Evolutionary conservation across 2,888 invertebrate genomes (phyloP).

Genomic region (Spisula solida): DNA sequence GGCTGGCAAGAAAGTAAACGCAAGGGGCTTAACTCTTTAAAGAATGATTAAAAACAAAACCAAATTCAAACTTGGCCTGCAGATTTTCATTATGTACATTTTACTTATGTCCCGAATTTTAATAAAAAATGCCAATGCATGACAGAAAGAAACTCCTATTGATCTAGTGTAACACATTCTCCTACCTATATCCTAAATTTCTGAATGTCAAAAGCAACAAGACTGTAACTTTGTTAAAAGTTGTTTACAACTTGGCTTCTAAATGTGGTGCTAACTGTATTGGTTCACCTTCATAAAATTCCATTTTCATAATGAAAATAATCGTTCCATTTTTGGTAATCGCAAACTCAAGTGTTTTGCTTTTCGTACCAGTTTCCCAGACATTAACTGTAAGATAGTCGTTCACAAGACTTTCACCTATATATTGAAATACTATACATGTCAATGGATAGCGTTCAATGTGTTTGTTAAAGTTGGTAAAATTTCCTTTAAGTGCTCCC

Average conservation of each 20-base stretch:
- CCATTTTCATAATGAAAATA: slow-evolving; percentile 29
- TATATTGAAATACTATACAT: slow-evolving; percentile 32
- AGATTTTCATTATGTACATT: no score
- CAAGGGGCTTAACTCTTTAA: no score
- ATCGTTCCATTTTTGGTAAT: slow-evolving; percentile 18
- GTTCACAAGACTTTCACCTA: slow-evolving; percentile 55
- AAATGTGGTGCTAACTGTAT: slow-evolving; percentile 27
- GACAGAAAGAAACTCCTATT: no score
- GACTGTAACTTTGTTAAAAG: no score
- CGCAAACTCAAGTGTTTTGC: not conserved
- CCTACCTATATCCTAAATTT: no score
- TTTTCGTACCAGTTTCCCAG: slow-evolving; percentile 1
- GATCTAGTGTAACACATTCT: no score
- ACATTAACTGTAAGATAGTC: slow-evolving; percentile 37
- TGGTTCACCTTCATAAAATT: slow-evolving; percentile 41
- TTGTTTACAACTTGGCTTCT: slow-evolving; percentile 46
- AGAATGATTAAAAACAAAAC: no score
- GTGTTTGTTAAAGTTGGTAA: slow-evolving; percentile 45
- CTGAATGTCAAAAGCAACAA: no score
- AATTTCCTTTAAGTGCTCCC: slow-evolving; percentile 44
- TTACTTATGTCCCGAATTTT: no score
- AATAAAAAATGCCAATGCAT: no score
- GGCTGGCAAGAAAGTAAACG: no score
- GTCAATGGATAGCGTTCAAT: slow-evolving; percentile 55
- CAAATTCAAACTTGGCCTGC: no score